Evolutionary conservation across 2,113 vertebrate genomes (phyloP).

Genomic region (Herpailurus yagouaroundi): DNA sequence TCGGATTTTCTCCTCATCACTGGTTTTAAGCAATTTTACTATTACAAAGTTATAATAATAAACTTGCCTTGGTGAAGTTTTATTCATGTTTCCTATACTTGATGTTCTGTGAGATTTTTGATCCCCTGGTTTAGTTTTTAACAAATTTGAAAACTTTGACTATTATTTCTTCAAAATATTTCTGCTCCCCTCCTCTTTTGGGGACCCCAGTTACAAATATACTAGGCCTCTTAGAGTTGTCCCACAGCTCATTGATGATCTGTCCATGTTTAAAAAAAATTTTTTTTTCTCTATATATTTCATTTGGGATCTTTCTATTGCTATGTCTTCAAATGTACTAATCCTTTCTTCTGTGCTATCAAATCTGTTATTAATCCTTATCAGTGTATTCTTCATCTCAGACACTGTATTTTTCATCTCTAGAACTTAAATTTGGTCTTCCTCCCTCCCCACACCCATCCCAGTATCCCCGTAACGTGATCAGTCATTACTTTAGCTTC

Average conservation of each 20-base stretch:
- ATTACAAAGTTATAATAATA: neutral
- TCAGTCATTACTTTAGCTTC: neutral
- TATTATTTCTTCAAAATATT: slow-evolving; percentile 32
- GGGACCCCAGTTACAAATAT: neutral
- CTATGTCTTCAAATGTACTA: neutral
- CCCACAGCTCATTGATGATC: neutral
- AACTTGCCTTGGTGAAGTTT: neutral
- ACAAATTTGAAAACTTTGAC: neutral
- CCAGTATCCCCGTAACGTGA: neutral
- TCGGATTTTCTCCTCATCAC: slow-evolving; percentile 38
- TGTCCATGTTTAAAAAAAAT: neutral
- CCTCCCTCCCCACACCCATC: neutral
- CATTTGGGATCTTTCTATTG: slow-evolving; percentile 9
- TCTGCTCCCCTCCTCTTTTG: neutral
- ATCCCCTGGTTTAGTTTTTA: neutral
- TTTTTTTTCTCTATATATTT: neutral
- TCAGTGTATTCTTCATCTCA: neutral
- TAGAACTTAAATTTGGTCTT: neutral
- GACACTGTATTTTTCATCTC: neutral
- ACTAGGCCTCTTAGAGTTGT: neutral
- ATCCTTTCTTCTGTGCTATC: neutral
- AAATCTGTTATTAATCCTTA: neutral
- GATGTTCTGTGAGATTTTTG: slow-evolving; percentile 5
- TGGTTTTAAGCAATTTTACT: slow-evolving; percentile 8
- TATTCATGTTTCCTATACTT: slow-evolving; percentile 16